Evolutionary conservation across 2,888 invertebrate genomes (phyloP), one percentile per base, ranked within the genome.

Genomic region (Cheilosia impressa): DNA sequence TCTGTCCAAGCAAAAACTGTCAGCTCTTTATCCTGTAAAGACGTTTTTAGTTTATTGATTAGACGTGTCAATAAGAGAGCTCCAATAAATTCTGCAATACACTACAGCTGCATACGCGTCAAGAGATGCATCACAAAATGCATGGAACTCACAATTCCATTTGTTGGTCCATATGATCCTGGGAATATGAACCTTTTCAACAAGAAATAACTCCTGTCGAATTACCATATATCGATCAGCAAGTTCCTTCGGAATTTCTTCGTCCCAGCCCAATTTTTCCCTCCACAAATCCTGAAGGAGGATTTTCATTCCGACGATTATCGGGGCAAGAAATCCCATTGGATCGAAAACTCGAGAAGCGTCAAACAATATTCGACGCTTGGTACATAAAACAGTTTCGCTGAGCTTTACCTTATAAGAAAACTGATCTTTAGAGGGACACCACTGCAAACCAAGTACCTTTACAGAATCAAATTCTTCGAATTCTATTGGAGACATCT

Each of bases 1-100:
- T 62, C 47, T 50, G 72, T 72, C 52, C 50, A 62, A 0, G 88
- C 89, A 31, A 77, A 76, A 0, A 66, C 4, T 24, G 88, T 69
- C 13, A 63, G 47, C 4, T 63, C 47, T 31, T 63, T 63, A 22
- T 63, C 47, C 63, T 63, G 47, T 63, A 52, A 52, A 53, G 50
- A 66, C 19, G 50, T 38, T 10, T 52, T 65, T 2, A 65, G 52
- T 50, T 52, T 65, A 22, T 50, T 41, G 24, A 24, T 43, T 31
- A 38, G 19, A 22, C 50, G 65, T 31, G 38, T 24, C 38, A 50
- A 38, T 6, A 66, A 53, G 41, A 34, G 19, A 41, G 53, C 66
- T 43, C 41, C 53, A 53, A 15, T 34, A n/a, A 17, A 55, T 73
- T 22, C 47, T 43, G 63, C 69, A 69, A n/a, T 77, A 63, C 13